These are phyloP conservation scores for Charanyca ferruginea DNA, from an alignment of 2,888 invertebrate genomes.

Conservation along the genomic window DNA sequence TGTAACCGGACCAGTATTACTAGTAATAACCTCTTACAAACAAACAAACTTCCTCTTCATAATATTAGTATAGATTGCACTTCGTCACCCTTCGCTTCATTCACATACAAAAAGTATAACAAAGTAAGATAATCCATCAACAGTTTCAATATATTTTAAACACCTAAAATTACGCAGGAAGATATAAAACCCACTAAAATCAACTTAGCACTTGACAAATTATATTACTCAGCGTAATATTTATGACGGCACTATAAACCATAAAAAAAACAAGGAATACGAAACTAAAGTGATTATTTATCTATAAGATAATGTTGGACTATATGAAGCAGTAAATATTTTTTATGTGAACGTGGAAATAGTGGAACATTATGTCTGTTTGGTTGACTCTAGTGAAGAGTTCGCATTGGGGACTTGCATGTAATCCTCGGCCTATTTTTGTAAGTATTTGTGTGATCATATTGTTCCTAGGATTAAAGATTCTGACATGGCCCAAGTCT, in stretches of 20 bases:
- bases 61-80: too few species aligned
- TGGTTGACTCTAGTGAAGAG: slow-evolving; percentile 91
- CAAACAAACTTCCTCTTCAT: too few species aligned
- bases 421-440: slow-evolving; percentile 82
- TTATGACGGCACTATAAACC: slow-evolving; percentile 34
- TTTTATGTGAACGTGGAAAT: slow-evolving; percentile 21
- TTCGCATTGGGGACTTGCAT: slow-evolving; percentile 86
- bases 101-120: neutral
- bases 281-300: slow-evolving; percentile 33
- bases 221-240: slow-evolving; percentile 27
- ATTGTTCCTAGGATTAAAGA: too few species aligned
- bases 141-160: neutral
- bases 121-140: slow-evolving; percentile 32
- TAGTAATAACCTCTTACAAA: too few species aligned
- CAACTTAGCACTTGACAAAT: slow-evolving; percentile 11
- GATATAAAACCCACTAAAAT: slow-evolving; percentile 10
- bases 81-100: too few species aligned
- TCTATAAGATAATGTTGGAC: slow-evolving; percentile 33
- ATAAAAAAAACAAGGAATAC: slow-evolving; percentile 22
- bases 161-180: slow-evolving; percentile 5
- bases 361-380: slow-evolving; percentile 87
- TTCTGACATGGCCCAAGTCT: too few species aligned
- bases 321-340: slow-evolving; percentile 29
- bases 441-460: slow-evolving; percentile 76
- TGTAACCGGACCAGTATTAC: too few species aligned